These are phyloP conservation scores for Grallaria varia DNA, from an alignment of 2,113 vertebrate species.

Conservation along the genomic window DNA sequence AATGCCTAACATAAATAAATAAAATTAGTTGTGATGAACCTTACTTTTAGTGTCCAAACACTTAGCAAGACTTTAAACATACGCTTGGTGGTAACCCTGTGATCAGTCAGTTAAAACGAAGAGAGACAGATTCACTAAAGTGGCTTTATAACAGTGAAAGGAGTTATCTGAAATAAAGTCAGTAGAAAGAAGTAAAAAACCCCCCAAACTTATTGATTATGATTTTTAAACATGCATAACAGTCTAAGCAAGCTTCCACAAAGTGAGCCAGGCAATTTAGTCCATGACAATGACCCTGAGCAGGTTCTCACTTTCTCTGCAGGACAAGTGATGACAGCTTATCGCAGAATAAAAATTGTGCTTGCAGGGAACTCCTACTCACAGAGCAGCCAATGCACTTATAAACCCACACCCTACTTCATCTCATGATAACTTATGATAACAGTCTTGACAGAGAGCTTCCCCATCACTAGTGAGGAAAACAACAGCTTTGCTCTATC, in stretches of 20 bases:
- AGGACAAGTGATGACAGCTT: accelerated
- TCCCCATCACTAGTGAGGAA: not conserved
- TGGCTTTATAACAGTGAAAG: not conserved
- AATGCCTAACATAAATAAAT: not conserved
- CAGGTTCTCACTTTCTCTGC: not conserved
- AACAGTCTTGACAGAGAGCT: not conserved
- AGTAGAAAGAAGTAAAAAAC: not conserved
- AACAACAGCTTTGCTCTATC: not conserved
- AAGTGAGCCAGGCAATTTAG: not conserved
- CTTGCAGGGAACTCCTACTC: not conserved
- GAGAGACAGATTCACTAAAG: not conserved
- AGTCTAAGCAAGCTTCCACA: not conserved
- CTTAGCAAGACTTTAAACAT: not conserved
- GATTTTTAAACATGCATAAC: not conserved
- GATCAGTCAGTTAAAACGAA: not conserved
- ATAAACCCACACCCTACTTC: not conserved
- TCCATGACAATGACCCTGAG: not conserved
- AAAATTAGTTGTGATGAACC: not conserved
- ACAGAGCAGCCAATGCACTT: not conserved
- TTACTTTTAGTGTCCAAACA: not conserved
- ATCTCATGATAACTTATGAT: not conserved
- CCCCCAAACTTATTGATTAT: not conserved
- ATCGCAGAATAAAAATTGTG: not conserved
- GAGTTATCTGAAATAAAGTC: not conserved
- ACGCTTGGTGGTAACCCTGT: not conserved